Evolutionary conservation across 2,888 invertebrate species (phyloP).

Genomic region (Drosophila ezoana): DNA sequence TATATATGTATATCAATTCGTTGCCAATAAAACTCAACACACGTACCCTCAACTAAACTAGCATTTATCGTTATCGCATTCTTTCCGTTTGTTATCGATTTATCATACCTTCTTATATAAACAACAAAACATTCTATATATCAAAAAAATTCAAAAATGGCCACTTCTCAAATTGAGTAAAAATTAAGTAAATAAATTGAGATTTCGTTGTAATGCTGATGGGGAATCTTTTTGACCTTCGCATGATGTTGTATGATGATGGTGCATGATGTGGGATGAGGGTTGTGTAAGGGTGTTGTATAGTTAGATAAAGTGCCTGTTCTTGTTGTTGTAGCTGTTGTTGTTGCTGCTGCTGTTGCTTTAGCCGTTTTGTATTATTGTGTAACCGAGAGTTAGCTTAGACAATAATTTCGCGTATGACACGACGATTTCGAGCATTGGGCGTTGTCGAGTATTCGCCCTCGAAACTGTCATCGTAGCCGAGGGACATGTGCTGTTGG

Average conservation of each 20-base stretch:
- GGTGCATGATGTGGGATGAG: constrained; percentile 22
- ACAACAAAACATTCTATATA: constrained; percentile 55
- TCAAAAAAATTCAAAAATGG: constrained; percentile 55
- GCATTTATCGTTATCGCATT: constrained; percentile 32
- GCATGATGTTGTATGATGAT: constrained; percentile 17
- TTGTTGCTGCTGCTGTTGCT: constrained; percentile 27
- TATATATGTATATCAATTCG: constrained; percentile 57
- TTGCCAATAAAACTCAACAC: constrained; percentile 78
- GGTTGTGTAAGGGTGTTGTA: constrained; percentile 12
- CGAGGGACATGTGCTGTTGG: constrained; percentile 93
- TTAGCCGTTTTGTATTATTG: constrained; percentile 26
- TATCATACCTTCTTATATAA: constrained; percentile 43
- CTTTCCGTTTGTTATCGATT: constrained; percentile 15
- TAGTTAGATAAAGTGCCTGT: constrained; percentile 35
- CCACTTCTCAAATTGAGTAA: constrained; percentile 68
- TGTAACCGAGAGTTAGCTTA: constrained; percentile 62
- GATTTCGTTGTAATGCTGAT: constrained; percentile 49
- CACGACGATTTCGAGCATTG: constrained; percentile 95
- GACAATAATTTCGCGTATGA: constrained; percentile 97
- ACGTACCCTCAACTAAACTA: constrained; percentile 65
- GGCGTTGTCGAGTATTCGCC: constrained; percentile 97
- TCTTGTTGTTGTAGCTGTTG: constrained; percentile 19
- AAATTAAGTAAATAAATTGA: constrained; percentile 56
- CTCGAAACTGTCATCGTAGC: constrained; percentile 96
- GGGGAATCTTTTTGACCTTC: constrained; percentile 1